Evolutionary conservation across 1,140 invertebrate genomes (phyloP), one percentile per base, ranked within the genome.

Genomic region (Sarcophaga bullata): DNA sequence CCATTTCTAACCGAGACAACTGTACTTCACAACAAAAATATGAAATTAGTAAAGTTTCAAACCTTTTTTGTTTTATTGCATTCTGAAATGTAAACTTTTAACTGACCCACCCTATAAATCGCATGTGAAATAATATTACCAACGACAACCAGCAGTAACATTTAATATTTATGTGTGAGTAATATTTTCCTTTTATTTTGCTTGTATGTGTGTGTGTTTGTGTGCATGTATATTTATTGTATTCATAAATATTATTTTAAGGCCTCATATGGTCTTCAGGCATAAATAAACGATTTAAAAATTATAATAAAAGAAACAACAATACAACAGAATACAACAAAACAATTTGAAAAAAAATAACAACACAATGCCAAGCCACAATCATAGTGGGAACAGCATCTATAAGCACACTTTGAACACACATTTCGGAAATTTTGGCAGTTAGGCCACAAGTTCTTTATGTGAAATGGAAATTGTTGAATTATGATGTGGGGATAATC

Each of bases 61-160:
- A 37, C 25, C 25, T 1, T 37, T 37, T n/a, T 80, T 82, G 54
- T 76, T 82, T 80, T 82, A 73, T 76, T 82, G 72, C 11, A 82
- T 82, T 73, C 19, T 19, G n/a, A 52, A 13, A 48, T 50, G 19
- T 17, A 80, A 80, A 48, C n/a, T 48, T 6, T 80, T 8, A 80
- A 80, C 86, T 86, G 6, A 62, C 54, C 10, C 11, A 62, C 54
- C 6, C 54, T 83, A 86, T 86, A 85, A 73, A 47, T 76, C 25
- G 25, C 25, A 37, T 37, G 25, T 37, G 25, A 37, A 37, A 37
- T 37, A 37, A 37, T 37, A 37, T 37, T 37, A 37, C 25, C 25
- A 37, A 37, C 25, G 25, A 37, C 25, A 37, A 37, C 25, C 1
- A 37, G 4, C 25, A 37, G 25, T 37, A 37, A 37, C 25, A 37